Base-by-base conservation (phyloP, 2,888 invertebrate species). In the Sinhomidia bicolor region DNA sequence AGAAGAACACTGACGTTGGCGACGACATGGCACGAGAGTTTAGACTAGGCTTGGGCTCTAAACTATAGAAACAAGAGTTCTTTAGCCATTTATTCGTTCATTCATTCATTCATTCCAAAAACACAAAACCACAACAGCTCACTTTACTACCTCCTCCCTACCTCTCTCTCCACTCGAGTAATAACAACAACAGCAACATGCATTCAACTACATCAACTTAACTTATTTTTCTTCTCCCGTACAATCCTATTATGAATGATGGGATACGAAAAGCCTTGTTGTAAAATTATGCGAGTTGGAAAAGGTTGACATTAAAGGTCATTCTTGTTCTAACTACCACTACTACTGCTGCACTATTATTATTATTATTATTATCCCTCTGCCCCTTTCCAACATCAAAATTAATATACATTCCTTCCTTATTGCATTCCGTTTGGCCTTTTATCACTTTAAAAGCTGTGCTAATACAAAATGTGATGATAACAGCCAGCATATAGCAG, bases 271-370 rank as follows among this genome's bases (percentile, higher is more conserved):
- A 62, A 62, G 62, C 10, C 10, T 17, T 57, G 54, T 57, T 20
- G 54, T 62, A 62, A 62, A 65, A 65, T 65, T 36, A 65, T 17
- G 65, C 36, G 32, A 65, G 36, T 65, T 32, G 65, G 65, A 83
- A 82, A 83, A 71, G 71, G 83, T 83, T 83, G 83, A 83, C 83
- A 83, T 29, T 41, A 83, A 83, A 83, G 83, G 83, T 83, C 83
- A 65, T 4, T 65, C 65, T 65, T 4, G 14, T 41, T 41, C 17
- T 62, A n/a, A n/a, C n/a, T n/a, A n/a, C n/a, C n/a, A n/a, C n/a
- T n/a, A n/a, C n/a, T n/a, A n/a, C n/a, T n/a, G n/a, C n/a, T n/a
- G n/a, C n/a, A n/a, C n/a, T n/a, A n/a, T n/a, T n/a, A n/a, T n/a
- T n/a, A n/a, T n/a, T n/a, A n/a, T n/a, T n/a, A n/a, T n/a, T n/a